A percentile compares a stretch with the other conserved stretches of the same genome.
These are phyloP conservation scores for Ploceus nigricollis DNA, from an alignment of 2,113 vertebrate species.

Conservation along the genomic window DNA sequence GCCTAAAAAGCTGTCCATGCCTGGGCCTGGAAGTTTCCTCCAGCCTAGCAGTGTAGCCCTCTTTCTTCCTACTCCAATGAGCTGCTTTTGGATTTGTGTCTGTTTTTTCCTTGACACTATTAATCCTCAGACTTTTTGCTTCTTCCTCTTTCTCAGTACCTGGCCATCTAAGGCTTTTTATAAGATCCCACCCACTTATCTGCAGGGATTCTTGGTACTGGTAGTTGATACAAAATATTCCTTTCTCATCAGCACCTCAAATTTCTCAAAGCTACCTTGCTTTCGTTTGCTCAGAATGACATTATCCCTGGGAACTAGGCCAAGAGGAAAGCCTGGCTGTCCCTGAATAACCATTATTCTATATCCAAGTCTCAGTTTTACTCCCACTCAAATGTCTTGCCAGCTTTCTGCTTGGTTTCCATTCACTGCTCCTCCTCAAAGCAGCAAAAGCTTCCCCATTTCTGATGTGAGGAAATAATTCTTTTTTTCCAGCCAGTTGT, in stretches of 20 bases:
- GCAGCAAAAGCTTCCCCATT: background rate
- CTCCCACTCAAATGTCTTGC: background rate
- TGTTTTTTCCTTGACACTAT: background rate
- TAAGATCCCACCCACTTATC: background rate
- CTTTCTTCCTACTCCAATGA: background rate
- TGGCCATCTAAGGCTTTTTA: background rate
- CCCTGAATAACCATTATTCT: background rate
- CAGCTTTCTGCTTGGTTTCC: background rate
- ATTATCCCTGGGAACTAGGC: background rate
- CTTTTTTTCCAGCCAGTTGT: background rate
- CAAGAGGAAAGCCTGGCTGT: background rate
- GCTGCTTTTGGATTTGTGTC: background rate
- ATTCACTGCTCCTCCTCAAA: background rate
- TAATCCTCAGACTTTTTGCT: background rate
- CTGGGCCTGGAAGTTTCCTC: background rate
- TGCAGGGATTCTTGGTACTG: background rate
- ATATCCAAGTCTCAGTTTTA: background rate
- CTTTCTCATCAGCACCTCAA: background rate
- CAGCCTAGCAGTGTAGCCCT: background rate
- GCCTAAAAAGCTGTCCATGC: background rate
- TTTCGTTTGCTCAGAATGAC: background rate
- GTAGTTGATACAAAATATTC: background rate
- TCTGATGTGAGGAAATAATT: background rate
- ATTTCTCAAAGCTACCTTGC: background rate
- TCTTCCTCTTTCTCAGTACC: background rate